Evolutionary conservation across 2,797 vertebrate genomes (phyloP).

Genomic region (Pteropus rufus): DNA sequence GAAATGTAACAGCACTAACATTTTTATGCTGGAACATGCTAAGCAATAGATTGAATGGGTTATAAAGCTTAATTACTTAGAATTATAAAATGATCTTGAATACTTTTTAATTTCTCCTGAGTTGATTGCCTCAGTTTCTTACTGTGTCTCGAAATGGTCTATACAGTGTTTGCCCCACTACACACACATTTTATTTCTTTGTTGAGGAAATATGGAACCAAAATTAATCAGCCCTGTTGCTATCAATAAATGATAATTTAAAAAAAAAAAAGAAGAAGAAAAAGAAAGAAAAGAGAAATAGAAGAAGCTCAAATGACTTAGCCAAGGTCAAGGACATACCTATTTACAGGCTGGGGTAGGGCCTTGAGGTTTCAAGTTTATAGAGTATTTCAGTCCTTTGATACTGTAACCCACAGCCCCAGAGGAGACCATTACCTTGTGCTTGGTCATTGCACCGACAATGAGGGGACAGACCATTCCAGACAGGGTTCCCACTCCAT

Average conservation of each 20-base stretch:
- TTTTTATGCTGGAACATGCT: background rate
- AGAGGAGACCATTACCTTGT: conserved; percentile 89
- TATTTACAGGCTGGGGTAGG: background rate
- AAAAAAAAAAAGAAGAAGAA: background rate
- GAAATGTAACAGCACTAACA: background rate
- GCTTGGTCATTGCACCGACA: conserved; percentile 95
- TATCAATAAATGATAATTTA: background rate
- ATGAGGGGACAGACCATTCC: conserved; percentile 99
- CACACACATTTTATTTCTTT: background rate
- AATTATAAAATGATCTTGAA: conserved; percentile 40
- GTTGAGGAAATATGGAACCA: background rate
- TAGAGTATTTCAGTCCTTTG: background rate
- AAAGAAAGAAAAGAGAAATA: background rate
- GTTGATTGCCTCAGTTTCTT: conserved; percentile 43
- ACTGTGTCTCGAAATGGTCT: background rate
- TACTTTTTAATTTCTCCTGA: background rate
- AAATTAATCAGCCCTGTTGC: background rate
- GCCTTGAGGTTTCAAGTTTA: background rate
- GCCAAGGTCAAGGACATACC: background rate
- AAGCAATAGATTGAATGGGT: background rate
- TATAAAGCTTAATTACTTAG: conserved; percentile 31
- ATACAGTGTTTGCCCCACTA: background rate
- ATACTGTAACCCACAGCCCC: background rate
- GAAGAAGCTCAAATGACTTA: background rate
- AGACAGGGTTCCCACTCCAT: conserved; percentile 95